Percentiles rank a stretch among this genome's conserved stretches.
These are phyloP conservation scores for Cheumatopsyche charites DNA, from an alignment of 1,140 invertebrate genomes.

Conservation along the genomic window DNA sequence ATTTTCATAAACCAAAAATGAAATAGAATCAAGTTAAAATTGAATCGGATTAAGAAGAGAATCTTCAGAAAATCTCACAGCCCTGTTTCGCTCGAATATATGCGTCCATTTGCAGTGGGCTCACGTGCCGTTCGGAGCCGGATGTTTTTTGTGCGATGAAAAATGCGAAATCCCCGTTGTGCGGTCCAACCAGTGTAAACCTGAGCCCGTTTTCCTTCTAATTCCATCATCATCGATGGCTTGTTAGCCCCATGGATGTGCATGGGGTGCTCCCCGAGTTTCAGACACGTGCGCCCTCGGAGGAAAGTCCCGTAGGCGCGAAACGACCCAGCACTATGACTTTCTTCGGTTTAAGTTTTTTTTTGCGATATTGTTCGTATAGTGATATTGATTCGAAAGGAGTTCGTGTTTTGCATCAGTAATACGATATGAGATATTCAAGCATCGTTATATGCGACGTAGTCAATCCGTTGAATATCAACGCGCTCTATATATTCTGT, in stretches of 20 bases:
- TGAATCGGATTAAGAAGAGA: too few relatives aligned
- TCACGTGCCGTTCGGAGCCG: constrained; percentile 28
- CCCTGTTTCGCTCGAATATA: constrained; percentile 2
- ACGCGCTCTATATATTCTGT: too few relatives aligned
- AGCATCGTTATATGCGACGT: too few relatives aligned
- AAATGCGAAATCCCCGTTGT: constrained; percentile 38
- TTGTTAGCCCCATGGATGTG: constrained; percentile 5
- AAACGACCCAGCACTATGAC: background rate
- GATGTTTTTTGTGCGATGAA: constrained; percentile 40
- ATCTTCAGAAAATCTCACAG: too few relatives aligned
- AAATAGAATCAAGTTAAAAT: too few relatives aligned
- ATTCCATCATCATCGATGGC: constrained; percentile 33
- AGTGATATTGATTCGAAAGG: too few relatives aligned
- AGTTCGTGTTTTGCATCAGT: too few relatives aligned
- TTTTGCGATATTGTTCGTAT: too few relatives aligned
- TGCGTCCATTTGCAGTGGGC: constrained; percentile 29
- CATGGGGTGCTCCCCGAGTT: background rate
- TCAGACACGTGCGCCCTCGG: background rate
- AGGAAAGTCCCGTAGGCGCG: background rate
- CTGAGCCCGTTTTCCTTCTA: constrained; percentile 29
- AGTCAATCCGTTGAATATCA: too few relatives aligned
- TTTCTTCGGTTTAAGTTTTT: too few relatives aligned
- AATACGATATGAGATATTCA: too few relatives aligned
- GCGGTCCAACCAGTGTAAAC: constrained; percentile 32
- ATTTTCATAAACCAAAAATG: too few relatives aligned